A percentile compares a stretch with the other conserved stretches of the same genome.
Evolutionary conservation across 2,797 vertebrate species (phyloP).

Genomic region (Cetoscarus ocellatus): DNA sequence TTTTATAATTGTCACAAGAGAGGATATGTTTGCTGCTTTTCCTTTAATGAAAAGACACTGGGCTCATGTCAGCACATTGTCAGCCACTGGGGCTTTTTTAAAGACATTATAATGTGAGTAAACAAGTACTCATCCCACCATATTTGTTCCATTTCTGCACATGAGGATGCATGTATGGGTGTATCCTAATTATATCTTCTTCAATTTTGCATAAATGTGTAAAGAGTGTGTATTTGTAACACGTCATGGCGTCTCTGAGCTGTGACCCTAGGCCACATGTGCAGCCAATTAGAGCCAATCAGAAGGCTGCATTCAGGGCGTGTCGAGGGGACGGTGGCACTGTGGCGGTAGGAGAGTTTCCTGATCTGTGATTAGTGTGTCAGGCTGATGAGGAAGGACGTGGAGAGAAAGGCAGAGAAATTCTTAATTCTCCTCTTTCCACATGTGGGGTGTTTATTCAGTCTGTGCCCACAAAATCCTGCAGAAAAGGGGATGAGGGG

Average conservation of each 20-base stretch:
- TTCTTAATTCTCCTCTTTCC: slow-evolving; percentile 31
- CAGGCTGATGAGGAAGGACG: slow-evolving; percentile 67
- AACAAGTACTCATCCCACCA: not conserved
- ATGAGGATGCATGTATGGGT: not conserved
- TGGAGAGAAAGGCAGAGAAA: slow-evolving; percentile 27
- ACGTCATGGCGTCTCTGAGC: slow-evolving; percentile 46
- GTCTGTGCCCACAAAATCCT: slow-evolving; percentile 40
- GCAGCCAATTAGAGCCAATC: slow-evolving; percentile 84
- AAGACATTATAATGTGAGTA: no score
- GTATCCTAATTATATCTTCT: not conserved
- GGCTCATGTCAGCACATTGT: no score
- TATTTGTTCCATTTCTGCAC: not conserved
- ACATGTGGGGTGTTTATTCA: slow-evolving; percentile 57
- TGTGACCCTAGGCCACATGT: slow-evolving; percentile 80
- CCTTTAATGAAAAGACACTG: no score
- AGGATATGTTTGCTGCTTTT: no score
- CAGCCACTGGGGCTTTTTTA: no score
- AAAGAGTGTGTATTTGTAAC: slow-evolving; percentile 27
- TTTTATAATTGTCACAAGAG: no score
- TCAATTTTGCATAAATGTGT: slow-evolving; percentile 9
- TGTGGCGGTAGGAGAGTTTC: slow-evolving; percentile 49
- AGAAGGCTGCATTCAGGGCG: slow-evolving; percentile 80
- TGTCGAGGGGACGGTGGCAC: slow-evolving; percentile 61
- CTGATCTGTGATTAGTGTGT: slow-evolving; percentile 78
- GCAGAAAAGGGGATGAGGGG: slow-evolving; percentile 6